These are phyloP conservation scores for Rallus limicola DNA, from an alignment of 2,113 vertebrate species.

Conservation along the genomic window DNA sequence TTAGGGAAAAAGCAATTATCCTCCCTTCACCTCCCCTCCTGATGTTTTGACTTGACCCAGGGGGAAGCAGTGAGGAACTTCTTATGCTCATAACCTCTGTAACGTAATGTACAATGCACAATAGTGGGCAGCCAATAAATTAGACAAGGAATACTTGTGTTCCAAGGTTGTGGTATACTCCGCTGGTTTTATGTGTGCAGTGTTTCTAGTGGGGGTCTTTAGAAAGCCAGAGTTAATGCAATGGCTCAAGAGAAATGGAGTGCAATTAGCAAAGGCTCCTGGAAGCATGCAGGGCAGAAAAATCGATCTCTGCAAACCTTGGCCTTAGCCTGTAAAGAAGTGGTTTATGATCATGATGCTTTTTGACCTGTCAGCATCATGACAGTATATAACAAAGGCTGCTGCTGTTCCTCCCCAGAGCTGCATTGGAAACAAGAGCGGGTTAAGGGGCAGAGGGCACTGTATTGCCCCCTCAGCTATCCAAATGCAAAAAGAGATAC, in stretches of 20 bases:
- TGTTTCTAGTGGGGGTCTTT: neutral
- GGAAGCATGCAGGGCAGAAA: slow-evolving; percentile 1
- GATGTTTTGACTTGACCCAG: neutral
- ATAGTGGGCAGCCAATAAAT: neutral
- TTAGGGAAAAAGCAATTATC: neutral
- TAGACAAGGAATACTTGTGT: neutral
- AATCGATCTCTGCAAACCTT: neutral
- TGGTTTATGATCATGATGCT: neutral
- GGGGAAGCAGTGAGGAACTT: neutral
- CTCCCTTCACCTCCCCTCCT: neutral
- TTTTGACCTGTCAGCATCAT: slow-evolving; percentile 11
- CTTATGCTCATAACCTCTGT: neutral
- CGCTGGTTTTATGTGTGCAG: neutral
- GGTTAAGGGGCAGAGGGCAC: neutral
- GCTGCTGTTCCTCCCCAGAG: neutral
- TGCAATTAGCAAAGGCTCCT: slow-evolving; percentile 20
- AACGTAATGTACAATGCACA: neutral
- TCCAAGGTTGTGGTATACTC: neutral
- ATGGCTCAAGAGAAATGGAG: neutral
- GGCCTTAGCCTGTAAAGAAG: slow-evolving; percentile 4
- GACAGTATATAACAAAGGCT: neutral
- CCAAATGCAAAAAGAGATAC: neutral
- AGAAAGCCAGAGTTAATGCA: slow-evolving; percentile 23
- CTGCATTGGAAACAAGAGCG: neutral
- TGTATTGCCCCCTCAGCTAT: neutral